Conservation (phyloP, 2,888 invertebrate species). For the Epinotia demarniana region DNA sequence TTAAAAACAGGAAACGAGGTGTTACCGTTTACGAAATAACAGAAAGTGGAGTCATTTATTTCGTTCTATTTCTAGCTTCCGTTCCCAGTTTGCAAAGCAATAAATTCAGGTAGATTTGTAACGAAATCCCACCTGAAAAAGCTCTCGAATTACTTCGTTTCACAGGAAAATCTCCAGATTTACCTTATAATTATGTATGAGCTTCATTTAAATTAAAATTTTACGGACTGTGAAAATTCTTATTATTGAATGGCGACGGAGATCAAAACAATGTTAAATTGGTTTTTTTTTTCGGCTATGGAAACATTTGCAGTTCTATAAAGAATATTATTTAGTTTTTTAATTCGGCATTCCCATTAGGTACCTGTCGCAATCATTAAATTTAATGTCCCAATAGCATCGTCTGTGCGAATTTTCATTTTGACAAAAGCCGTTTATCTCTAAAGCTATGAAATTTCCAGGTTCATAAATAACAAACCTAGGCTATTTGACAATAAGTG, state of each 20-base stretch:
- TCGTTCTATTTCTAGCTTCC: slow-evolving; percentile 21
- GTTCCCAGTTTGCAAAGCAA: slow-evolving; percentile 37
- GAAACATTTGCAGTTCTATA: background rate
- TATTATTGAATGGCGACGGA: slow-evolving; percentile 4
- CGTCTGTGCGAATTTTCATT: too few relatives aligned
- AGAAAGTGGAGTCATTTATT: slow-evolving; percentile 25
- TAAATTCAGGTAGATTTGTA: slow-evolving; percentile 43
- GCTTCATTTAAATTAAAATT: slow-evolving; percentile 41
- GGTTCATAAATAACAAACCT: too few relatives aligned
- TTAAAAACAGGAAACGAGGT: background rate
- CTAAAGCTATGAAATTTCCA: too few relatives aligned
- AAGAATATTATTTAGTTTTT: background rate
- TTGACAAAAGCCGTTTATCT: too few relatives aligned
- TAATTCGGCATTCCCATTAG: too few relatives aligned
- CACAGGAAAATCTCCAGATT: slow-evolving; percentile 37
- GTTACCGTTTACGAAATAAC: background rate
- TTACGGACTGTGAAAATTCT: slow-evolving; percentile 22
- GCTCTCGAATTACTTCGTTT: slow-evolving; percentile 40
- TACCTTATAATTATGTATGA: slow-evolving; percentile 44
- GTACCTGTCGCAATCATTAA: too few relatives aligned
- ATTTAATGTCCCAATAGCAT: too few relatives aligned
- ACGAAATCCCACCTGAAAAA: slow-evolving; percentile 41
- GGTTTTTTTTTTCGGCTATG: background rate
- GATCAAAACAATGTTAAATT: slow-evolving; percentile 13
- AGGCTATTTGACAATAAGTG: too few relatives aligned